These are phyloP conservation scores for Elephantulus edwardii DNA, from an alignment of 2,113 vertebrate species.

Conservation along the genomic window DNA sequence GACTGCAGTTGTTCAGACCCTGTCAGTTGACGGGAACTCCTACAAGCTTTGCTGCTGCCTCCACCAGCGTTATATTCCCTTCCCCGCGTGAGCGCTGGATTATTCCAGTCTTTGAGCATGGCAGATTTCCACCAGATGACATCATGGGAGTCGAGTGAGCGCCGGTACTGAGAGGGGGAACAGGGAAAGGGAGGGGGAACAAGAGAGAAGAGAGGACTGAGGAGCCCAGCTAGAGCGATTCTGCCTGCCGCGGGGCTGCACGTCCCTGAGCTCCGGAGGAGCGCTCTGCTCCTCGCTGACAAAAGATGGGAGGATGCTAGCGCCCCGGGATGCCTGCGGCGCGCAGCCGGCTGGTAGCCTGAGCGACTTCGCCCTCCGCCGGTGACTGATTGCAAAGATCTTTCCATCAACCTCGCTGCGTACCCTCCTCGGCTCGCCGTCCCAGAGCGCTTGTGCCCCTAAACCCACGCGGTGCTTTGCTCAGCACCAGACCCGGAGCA, in stretches of 20 bases:
- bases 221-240: conserved; percentile 36
- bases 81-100: conserved; percentile 61
- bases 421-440: not conserved
- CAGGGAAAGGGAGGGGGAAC: conserved; percentile 49
- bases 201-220: conserved; percentile 29
- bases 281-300: conserved; percentile 45
- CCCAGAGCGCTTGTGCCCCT: not conserved
- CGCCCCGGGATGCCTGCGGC: not conserved
- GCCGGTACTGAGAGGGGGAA: conserved; percentile 67
- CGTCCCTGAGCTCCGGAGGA: conserved; percentile 15
- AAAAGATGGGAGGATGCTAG: conserved; percentile 60
- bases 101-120: conserved; percentile 74
- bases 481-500: not conserved
- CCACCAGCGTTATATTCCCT: conserved; percentile 4
- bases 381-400: conserved; percentile 61
- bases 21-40: not conserved
- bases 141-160: conserved; percentile 77
- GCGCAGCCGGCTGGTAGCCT: conserved; percentile 3
- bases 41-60: not conserved
- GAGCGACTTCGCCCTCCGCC: conserved; percentile 27
- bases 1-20: too few species aligned
- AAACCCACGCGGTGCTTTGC: not conserved
- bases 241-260: conserved; percentile 57
- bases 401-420: fast-evolving
- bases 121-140: conserved; percentile 79